Evolutionary conservation across 2,797 vertebrate species (phyloP).

Genomic region (Sus cebifrons): DNA sequence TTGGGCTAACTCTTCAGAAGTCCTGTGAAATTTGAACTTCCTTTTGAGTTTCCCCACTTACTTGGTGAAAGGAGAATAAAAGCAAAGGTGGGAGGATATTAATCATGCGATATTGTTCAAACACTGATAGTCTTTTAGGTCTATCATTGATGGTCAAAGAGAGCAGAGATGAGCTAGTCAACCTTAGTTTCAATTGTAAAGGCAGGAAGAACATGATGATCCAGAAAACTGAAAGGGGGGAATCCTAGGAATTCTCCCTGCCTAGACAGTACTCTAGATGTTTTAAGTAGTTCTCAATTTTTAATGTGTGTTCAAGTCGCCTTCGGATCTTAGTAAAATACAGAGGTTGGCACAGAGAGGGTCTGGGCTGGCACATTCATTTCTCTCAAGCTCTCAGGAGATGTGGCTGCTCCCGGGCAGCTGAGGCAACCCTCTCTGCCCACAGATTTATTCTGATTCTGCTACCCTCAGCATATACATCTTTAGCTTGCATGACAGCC

Average conservation of each 20-base stretch:
- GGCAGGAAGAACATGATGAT: background rate
- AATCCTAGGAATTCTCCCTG: background rate
- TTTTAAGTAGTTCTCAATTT: background rate
- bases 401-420: no score
- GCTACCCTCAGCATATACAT: accelerated
- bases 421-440: accelerated
- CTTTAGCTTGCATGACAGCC: background rate
- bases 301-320: background rate
- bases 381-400: background rate
- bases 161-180: background rate
- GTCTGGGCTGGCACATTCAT: background rate
- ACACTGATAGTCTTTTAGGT: background rate
- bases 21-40: background rate
- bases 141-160: background rate
- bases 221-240: background rate
- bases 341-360: background rate
- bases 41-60: background rate
- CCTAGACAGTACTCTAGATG: background rate
- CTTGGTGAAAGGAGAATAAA: background rate
- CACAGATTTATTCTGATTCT: background rate
- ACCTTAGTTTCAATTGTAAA: background rate
- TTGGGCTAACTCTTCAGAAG: background rate
- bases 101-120: background rate
- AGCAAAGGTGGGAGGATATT: background rate
- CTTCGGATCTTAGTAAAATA: background rate